These are phyloP conservation scores for Drosophila birchii DNA, from an alignment of 2,888 invertebrate species.

Conservation along the genomic window DNA sequence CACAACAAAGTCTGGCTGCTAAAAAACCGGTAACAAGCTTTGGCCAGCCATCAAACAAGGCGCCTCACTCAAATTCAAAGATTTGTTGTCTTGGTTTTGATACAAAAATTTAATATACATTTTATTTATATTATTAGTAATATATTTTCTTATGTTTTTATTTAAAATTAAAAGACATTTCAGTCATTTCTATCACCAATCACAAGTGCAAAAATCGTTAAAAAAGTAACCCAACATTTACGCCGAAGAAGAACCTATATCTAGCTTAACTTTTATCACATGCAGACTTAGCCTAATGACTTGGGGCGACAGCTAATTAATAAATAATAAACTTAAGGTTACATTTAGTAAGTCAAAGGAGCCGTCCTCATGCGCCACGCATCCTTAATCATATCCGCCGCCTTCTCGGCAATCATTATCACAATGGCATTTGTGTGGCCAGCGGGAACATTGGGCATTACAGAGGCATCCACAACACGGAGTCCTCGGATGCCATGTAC, in stretches of 20 bases:
- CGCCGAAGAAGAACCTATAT: background rate
- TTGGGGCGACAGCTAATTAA: constrained; percentile 39
- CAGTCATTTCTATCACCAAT: constrained; percentile 9
- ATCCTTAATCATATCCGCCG: constrained; percentile 86
- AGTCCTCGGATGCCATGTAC: constrained; percentile 86
- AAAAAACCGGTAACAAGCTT: background rate
- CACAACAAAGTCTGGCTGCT: constrained; percentile 7
- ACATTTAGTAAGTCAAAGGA: constrained; percentile 13
- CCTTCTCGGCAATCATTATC: constrained; percentile 88
- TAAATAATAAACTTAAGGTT: constrained; percentile 51
- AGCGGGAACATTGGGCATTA: constrained; percentile 87
- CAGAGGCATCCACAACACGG: constrained; percentile 87
- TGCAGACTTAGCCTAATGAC: constrained; percentile 37
- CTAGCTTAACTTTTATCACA: constrained; percentile 59
- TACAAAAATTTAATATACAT: background rate
- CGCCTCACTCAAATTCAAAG: background rate
- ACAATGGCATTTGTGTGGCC: constrained; percentile 87
- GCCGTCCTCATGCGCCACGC: constrained; percentile 82
- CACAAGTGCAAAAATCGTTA: background rate
- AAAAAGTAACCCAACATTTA: background rate
- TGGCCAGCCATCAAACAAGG: background rate
- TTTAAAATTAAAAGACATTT: no score
- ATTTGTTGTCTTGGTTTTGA: no score
- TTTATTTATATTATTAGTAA: no score
- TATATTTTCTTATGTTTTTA: no score